Evolutionary conservation across 2,797 vertebrate genomes (phyloP), one percentile per base, ranked within the genome.

Genomic region (Aselliscus stoliczkanus): DNA sequence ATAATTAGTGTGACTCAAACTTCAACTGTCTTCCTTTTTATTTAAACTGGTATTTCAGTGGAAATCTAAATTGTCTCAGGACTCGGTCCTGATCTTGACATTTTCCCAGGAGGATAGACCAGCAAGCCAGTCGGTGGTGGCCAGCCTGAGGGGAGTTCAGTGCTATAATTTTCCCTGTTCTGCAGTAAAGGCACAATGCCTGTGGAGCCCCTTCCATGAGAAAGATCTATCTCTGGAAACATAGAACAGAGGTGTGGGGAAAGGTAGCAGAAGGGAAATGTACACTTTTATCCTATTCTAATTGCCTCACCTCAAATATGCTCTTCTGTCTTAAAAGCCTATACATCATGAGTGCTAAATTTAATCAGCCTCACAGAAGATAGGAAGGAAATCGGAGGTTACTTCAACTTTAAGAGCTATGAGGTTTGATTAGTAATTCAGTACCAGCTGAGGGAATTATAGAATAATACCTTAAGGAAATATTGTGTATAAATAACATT

Each of bases 311-410:
- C 23, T 94, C 52, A 82, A 52, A 64, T 90, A 56, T 81, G 7
- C 27, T 67, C 29, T 65, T 90, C 76, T 90, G n/a, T 88, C 90
- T 90, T 58, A 83, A 93, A 91, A 93, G n/a, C 29, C 58, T 92
- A 64, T 70, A 76, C 58, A 75, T 86, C n/a, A 95, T 39, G 42
- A 89, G 10, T 76, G 17, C 47, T 90, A 54, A 69, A 83, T 95
- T 76, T 92, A 92, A 90, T 72, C 69, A 96, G 44, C 7, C 34
- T 95, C 31, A 92, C 5, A 11, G 92, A 77, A 70, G 64, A 91
- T 56, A 64, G 42, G 60, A 85, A 94, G 47, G 44, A 75, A 91
- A 87, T 89, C 5, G 23, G 58, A 97, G 76, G 29, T 62, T 75
- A 64, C 88, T 83, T 92, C 58, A 76, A 90, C 15, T 65, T 69